Percentiles rank a stretch among this genome's conserved stretches.
phyloP scores from a whole-genome alignment of 2,797 vertebrate genomes.

The Liasis olivaceus region DNA sequence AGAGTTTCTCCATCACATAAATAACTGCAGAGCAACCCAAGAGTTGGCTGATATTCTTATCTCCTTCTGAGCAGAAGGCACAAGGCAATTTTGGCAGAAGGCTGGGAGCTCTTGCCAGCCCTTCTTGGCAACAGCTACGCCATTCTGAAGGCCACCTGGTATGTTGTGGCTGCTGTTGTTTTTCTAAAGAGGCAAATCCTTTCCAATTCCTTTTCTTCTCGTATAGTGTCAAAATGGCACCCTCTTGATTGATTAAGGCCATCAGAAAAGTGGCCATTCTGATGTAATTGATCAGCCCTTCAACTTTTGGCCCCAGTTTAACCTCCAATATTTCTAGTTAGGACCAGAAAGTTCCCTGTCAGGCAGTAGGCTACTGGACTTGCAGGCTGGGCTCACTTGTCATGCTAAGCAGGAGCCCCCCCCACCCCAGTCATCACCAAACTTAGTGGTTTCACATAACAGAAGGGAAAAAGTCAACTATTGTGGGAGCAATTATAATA shows the following conservation, averaged over 20 bases:
- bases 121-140: background rate
- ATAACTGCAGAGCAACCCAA: background rate
- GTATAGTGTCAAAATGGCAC: background rate
- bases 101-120: background rate
- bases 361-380: background rate
- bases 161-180: background rate
- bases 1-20: too few relatives aligned
- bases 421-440: too few relatives aligned
- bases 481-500: too few relatives aligned
- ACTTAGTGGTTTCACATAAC: too few relatives aligned
- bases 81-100: background rate
- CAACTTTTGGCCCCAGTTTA: background rate
- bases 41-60: background rate
- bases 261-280: too few relatives aligned
- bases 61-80: background rate
- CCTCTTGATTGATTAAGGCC: too few relatives aligned
- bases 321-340: background rate
- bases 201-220: background rate
- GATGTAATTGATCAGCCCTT: too few relatives aligned
- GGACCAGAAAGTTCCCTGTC: background rate
- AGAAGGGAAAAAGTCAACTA: too few relatives aligned
- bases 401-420: too few relatives aligned
- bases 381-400: background rate
- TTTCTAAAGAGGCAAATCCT: background rate
- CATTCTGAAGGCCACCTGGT: background rate